Conservation (phyloP, 2,888 invertebrate species). For the Gastrophysa polygoni region DNA sequence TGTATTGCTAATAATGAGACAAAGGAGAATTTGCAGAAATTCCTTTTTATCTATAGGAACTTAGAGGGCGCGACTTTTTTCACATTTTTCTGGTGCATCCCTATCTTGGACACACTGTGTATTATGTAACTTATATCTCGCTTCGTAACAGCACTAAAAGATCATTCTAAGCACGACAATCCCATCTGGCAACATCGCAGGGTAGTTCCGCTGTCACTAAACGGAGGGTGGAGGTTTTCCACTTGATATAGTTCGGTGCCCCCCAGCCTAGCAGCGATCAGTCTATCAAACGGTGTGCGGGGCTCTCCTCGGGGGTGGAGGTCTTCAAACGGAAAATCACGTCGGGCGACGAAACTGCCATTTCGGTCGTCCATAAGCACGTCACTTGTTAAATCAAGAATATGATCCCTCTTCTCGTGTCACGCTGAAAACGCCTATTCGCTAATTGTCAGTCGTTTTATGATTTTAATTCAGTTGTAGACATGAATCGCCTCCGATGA, state of each 20-base stretch:
- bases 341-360: conserved; percentile 56
- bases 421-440: conserved; percentile 41
- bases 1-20: too few species aligned
- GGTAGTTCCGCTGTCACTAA: conserved; percentile 27
- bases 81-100: too few species aligned
- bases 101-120: too few species aligned
- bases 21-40: too few species aligned
- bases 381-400: conserved; percentile 57
- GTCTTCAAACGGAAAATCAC: conserved; percentile 48
- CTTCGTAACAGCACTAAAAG: too few species aligned
- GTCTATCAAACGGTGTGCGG: conserved; percentile 53
- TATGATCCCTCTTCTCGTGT: conserved; percentile 48
- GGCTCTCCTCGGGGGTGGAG: conserved; percentile 29
- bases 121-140: too few species aligned
- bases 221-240: conserved; percentile 34
- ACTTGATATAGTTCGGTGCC: conserved; percentile 54
- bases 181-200: neutral
- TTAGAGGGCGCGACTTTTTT: too few species aligned
- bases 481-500: conserved; percentile 18
- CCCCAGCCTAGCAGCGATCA: conserved; percentile 51
- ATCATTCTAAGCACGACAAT: too few species aligned
- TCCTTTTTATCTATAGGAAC: too few species aligned
- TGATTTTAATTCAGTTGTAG: conserved; percentile 48
- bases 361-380: conserved; percentile 51
- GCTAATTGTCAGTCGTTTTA: conserved; percentile 48